Conservation (phyloP, 2,113 vertebrate species). For the Prinia subflava region DNA sequence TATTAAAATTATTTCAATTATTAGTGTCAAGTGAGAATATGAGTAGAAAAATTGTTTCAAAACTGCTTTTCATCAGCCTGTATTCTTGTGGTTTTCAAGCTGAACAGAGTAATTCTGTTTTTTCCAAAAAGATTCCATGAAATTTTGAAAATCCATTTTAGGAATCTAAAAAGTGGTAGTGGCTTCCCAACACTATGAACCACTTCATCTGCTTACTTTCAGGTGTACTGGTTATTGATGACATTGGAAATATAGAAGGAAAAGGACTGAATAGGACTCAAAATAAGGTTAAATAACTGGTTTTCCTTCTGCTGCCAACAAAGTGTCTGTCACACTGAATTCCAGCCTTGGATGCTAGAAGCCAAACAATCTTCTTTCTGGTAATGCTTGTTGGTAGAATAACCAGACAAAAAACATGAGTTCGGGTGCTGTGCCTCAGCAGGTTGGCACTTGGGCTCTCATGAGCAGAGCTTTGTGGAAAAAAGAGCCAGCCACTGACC, state of each 20-base stretch:
- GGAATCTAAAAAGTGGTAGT: background rate
- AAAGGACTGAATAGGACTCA: background rate
- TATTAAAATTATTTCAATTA: too few relatives aligned
- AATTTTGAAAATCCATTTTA: background rate
- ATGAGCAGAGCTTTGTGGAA: background rate
- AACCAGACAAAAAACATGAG: slow-evolving; percentile 24
- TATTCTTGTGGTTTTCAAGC: background rate
- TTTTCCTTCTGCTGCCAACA: background rate
- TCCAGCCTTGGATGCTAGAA: background rate
- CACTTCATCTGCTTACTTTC: background rate
- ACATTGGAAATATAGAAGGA: background rate
- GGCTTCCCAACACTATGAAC: background rate
- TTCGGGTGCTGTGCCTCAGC: background rate
- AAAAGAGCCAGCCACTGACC: background rate
- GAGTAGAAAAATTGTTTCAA: background rate
- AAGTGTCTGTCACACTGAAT: background rate
- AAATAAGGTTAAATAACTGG: background rate
- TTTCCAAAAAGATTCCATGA: background rate
- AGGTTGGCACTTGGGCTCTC: background rate
- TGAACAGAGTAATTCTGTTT: background rate
- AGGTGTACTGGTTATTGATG: background rate
- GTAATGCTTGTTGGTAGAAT: background rate
- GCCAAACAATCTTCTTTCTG: background rate
- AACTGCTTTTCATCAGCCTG: background rate
- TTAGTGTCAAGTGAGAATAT: background rate